Base-by-base conservation (phyloP, 2,797 vertebrate species). In the Cryptoblepharus egeriae region DNA sequence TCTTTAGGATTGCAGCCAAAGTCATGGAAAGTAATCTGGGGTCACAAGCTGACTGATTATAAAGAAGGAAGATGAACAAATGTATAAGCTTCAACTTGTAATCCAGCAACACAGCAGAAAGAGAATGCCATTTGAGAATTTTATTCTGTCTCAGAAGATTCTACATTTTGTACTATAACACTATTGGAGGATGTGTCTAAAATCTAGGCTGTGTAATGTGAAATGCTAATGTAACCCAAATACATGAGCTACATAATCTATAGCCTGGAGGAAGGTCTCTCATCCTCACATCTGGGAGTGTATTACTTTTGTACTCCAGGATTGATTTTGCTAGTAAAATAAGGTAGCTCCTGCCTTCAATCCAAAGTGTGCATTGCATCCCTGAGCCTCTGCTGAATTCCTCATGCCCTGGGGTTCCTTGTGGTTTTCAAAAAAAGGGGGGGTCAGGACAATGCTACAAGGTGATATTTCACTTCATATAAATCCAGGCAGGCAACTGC, bases 141-240 rank as follows among this genome's bases (percentile, higher is more conserved):
- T 83, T 1, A 80, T 91, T 88, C 28, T 86, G 20, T 79, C 79
- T 49, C 76, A 87, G 84, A 78, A 90, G 82, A 84, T 65, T 22
- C 81, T 88, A 90, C 88, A 84, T 88, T 55, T 69, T 82, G 75
- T 75, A 63, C 35, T 75, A 35, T 80, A 84, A 71, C 55, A 55
- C 57, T 71, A 60, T 26, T 86, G 70, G 77, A 93, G 92, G 90
- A 91, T 85, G 88, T 77, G 81, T 77, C 76, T 90, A 85, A 49
- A 91, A 89, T 90, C 80, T 82, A 92, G 76, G 1, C 87, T 88
- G 77, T 85, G 20, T 28, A 85, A 80, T 76, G 78, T 70, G 87
- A 93, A 92, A 94, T 93, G 93, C 89, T 94, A 93, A 93, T 93
- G 88, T 92, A 92, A 94, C 93, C 92, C 93, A 93, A 93, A 94